Conservation (phyloP, 2,797 vertebrate species). For the Chelmon rostratus region DNA sequence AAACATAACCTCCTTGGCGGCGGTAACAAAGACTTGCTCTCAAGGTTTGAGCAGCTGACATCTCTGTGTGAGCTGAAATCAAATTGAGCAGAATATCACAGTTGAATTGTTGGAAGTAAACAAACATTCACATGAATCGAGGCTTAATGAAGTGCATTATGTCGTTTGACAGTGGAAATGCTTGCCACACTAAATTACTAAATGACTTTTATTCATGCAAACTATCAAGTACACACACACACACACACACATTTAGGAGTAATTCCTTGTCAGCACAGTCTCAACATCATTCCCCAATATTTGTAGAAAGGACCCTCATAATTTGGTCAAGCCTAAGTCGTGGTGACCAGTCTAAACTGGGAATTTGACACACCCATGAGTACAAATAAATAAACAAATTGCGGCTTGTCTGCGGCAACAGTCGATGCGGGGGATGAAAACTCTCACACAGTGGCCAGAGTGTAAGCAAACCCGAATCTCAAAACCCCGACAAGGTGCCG, state of each 20-base stretch:
- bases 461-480: constrained; percentile 54
- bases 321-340: constrained; percentile 4
- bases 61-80: constrained; percentile 18
- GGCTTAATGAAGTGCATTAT: constrained; percentile 18
- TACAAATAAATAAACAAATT: constrained; percentile 54
- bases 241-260: not conserved
- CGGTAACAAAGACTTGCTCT: constrained; percentile 24
- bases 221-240: not conserved
- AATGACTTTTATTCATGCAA: constrained; percentile 2
- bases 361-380: constrained; percentile 36
- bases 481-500: constrained; percentile 71
- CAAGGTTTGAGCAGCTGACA: constrained; percentile 31
- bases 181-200: constrained; percentile 24
- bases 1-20: too few relatives aligned
- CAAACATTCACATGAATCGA: constrained; percentile 34
- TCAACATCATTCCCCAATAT: not conserved
- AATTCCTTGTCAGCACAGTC: not conserved
- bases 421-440: constrained; percentile 50
- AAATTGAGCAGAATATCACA: not conserved
- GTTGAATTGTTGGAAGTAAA: constrained; percentile 29
- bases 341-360: constrained; percentile 14
- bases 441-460: constrained; percentile 37
- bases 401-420: constrained; percentile 49
- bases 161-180: constrained; percentile 18
- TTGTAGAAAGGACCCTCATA: not conserved